These are phyloP conservation scores for Harpalus rufipes DNA, from an alignment of 2,888 invertebrate genomes.

Conservation along the genomic window DNA sequence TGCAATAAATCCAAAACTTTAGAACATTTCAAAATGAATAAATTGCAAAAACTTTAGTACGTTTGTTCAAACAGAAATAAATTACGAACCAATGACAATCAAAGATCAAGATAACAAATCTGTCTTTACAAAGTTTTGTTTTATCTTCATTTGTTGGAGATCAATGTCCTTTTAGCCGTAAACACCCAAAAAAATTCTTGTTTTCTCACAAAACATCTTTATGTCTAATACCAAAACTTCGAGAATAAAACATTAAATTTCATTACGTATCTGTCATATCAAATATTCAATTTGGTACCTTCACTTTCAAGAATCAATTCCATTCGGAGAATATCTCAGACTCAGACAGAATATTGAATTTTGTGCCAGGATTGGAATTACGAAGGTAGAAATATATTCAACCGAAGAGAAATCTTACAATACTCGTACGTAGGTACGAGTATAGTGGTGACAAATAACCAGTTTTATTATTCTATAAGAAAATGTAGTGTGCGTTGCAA, in stretches of 20 bases:
- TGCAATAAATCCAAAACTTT: no score
- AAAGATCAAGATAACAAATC: not conserved
- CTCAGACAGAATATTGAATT: slow-evolving; percentile 37
- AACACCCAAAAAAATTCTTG: slow-evolving; percentile 6
- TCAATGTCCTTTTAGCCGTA: not conserved
- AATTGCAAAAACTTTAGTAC: no score
- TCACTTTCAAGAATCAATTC: slow-evolving; percentile 31
- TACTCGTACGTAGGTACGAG: not conserved
- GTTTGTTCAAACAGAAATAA: no score
- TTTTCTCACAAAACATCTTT: slow-evolving; percentile 15
- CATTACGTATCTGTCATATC: slow-evolving; percentile 6
- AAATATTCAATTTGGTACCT: slow-evolving; percentile 45
- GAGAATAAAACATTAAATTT: not conserved
- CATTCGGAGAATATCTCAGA: slow-evolving; percentile 9
- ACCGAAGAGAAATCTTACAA: not conserved
- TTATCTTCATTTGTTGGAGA: not conserved
- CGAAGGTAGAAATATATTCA: slow-evolving; percentile 3
- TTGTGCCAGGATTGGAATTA: slow-evolving; percentile 32
- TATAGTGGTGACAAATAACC: not conserved
- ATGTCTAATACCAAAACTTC: slow-evolving; percentile 11
- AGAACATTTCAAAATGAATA: no score
- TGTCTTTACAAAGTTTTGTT: not conserved
- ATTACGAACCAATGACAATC: no score
- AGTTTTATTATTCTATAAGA: no score
- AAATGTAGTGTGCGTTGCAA: no score